Conservation (phyloP, 2,888 invertebrate species). For the Andrena chrysosceles region DNA sequence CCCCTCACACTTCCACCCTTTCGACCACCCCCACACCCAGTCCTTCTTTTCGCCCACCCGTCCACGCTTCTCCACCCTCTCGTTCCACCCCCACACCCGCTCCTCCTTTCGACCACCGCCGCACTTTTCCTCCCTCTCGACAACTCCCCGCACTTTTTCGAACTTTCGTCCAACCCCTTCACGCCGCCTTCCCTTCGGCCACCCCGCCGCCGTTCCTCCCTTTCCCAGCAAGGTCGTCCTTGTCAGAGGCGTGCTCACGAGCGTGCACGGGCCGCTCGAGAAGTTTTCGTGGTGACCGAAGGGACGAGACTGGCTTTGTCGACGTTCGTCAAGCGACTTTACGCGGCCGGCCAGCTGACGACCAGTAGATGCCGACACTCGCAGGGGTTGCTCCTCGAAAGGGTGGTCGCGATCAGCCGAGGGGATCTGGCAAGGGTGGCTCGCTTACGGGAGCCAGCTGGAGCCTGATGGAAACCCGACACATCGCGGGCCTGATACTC, state of each 20-base stretch:
- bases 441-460: no score
- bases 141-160: not conserved
- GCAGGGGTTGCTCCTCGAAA: constrained; percentile 20
- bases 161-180: not conserved
- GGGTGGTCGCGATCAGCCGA: not conserved
- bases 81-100: constrained; percentile 8
- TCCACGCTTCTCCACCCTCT: no score
- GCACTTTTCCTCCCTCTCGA: not conserved
- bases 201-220: not conserved
- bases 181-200: not conserved
- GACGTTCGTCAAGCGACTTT: constrained; percentile 22
- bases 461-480: no score
- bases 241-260: not conserved
- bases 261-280: not conserved
- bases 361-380: constrained; percentile 49
- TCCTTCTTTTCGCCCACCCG: no score
- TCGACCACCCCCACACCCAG: no score
- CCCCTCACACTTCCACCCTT: not conserved
- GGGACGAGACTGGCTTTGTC: constrained; percentile 51
- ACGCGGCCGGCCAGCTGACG: not conserved
- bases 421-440: not conserved
- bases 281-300: constrained; percentile 39
- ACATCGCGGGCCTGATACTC: no score
- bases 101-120: not conserved
- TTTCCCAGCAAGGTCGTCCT: not conserved